These are phyloP conservation scores for Ctenopoma kingsleyae DNA, from an alignment of 2,797 vertebrate species.

Conservation along the genomic window DNA sequence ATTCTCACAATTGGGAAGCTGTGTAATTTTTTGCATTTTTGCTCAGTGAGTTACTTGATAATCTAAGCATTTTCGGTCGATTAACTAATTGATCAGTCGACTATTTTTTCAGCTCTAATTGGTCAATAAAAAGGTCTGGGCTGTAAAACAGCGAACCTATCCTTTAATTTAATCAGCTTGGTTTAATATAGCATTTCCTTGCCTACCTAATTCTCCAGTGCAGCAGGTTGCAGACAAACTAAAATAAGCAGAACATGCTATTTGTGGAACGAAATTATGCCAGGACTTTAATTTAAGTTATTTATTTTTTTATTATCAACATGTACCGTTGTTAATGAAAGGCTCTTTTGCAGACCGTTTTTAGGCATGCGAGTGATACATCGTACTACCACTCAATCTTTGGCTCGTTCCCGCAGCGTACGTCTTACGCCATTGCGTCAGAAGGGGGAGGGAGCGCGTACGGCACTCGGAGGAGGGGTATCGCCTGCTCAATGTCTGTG, in stretches of 20 bases:
- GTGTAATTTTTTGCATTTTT: too few relatives aligned
- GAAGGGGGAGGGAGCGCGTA: conserved; percentile 35
- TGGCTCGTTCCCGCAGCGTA: conserved; percentile 3
- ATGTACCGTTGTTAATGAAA: neutral
- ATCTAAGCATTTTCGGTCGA: too few relatives aligned
- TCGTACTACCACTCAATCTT: conserved; percentile 20
- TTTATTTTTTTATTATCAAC: too few relatives aligned
- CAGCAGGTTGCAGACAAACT: too few relatives aligned
- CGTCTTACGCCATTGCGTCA: conserved; percentile 72
- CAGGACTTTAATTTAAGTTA: neutral
- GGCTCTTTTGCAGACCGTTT: neutral
- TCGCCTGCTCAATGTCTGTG: conserved; percentile 37
- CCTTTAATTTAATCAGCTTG: neutral
- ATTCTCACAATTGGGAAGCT: too few relatives aligned
- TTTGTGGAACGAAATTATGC: neutral
- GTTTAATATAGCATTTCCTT: neutral
- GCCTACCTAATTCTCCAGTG: neutral
- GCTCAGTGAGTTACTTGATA: too few relatives aligned
- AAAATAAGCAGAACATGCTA: too few relatives aligned
- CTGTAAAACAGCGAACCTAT: neutral
- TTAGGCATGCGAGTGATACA: conserved; percentile 7
- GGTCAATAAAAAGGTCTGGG: neutral
- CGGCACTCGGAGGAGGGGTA: conserved; percentile 37
- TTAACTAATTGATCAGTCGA: too few relatives aligned
- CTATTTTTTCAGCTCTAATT: neutral